A percentile compares a stretch with the other conserved stretches of the same genome.
These are phyloP conservation scores for Caenorhabditis sp. DNA, from an alignment of 2,888 invertebrate species.

Conservation along the genomic window DNA sequence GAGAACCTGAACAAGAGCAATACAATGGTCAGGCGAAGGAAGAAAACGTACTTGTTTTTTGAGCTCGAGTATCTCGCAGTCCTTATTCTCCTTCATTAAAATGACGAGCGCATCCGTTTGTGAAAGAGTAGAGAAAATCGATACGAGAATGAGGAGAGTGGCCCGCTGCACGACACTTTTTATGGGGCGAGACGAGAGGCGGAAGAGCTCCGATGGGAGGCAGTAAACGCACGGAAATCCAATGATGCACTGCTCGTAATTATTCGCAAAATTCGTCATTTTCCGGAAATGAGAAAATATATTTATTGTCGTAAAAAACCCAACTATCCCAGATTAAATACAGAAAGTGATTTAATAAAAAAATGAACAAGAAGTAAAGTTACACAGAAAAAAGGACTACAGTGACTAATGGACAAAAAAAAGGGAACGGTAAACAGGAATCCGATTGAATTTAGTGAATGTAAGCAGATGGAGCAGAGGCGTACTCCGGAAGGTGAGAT, in stretches of 20 bases:
- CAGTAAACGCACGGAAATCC: not conserved
- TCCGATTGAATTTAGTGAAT: constrained; percentile 44
- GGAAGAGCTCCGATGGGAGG: not conserved
- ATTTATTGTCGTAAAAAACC: constrained; percentile 26
- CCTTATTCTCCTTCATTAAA: constrained; percentile 40
- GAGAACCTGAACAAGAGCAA: constrained; percentile 40
- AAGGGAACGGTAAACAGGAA: not conserved
- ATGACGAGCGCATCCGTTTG: constrained; percentile 1
- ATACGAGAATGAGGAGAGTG: constrained; percentile 11
- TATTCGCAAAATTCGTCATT: not conserved
- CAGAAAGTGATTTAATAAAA: constrained; percentile 13
- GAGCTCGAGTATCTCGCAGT: constrained; percentile 49
- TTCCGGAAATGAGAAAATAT: constrained; percentile 13
- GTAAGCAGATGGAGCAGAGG: constrained; percentile 47
- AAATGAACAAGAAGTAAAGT: not conserved
- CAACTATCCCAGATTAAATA: constrained; percentile 42
- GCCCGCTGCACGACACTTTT: not conserved
- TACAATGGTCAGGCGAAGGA: not conserved
- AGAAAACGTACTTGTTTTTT: constrained; percentile 42
- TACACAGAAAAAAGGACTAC: not conserved
- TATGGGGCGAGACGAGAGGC: not conserved
- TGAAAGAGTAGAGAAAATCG: constrained; percentile 36
- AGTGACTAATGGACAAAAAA: constrained; percentile 3
- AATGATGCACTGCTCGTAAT: not conserved
- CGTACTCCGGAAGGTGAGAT: constrained; percentile 56